Base-by-base conservation (phyloP, 2,113 vertebrate genomes). In the Dipodomys stephensi region DNA sequence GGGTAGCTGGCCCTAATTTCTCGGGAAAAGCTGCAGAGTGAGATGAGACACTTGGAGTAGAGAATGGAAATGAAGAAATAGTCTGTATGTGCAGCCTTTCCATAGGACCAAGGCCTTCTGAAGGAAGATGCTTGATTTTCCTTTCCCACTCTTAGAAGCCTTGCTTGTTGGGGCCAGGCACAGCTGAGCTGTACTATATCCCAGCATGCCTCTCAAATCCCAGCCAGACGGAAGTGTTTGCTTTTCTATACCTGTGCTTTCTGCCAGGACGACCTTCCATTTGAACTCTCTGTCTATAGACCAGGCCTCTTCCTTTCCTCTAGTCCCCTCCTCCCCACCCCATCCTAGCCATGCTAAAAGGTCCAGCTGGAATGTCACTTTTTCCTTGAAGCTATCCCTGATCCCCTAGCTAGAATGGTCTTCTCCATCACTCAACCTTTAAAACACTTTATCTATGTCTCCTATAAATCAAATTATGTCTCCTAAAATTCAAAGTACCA, bases 31-130 rank as follows among this genome's bases (percentile, higher is more conserved):
- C 83, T 94, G 83, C 83, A 28, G 88, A 49, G 32, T 92, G 91
- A 95, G 28, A 83, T 64, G 65, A 89, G 94, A 79, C 84, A 90
- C 94, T 96, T 92, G 82, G 81, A 73, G n/a, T 65, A 30, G 78
- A 83, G 82, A 39, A 27, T 7, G 9, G 81, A 68, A 93, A 39
- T 71, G 35, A 64, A 93, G 79, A 92, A 88, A 67, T 13, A 65
- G 53, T 87, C 44, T 60, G 3, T n/a, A 49, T 28, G 1, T 28
- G 35, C 39, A 39, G 39, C 49, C 3, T 77, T 87, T 53, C 53
- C 25, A 3, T 4, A 7, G 73, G 67, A 62, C 73, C 28, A 19
- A 7, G 0, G 9, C 57, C 16, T 25, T 16, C 2, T n/a, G 74
- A 85, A 79, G 84, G 64, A 82, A 3, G 39, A 6, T 39, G 39